These are phyloP conservation scores for Clitarchus hookeri DNA, from an alignment of 2,888 invertebrate species.

Conservation along the genomic window DNA sequence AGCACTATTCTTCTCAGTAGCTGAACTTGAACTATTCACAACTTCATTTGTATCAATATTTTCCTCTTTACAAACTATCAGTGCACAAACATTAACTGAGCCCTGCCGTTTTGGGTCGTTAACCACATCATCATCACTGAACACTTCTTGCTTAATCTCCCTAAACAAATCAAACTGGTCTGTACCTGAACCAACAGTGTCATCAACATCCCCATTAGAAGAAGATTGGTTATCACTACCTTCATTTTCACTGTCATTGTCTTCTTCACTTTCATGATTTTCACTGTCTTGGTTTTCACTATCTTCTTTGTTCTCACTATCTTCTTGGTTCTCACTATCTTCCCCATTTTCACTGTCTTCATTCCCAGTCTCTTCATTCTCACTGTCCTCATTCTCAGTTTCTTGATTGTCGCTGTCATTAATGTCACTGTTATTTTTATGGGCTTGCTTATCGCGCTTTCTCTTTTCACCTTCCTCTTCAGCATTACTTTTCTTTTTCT, in stretches of 20 bases:
- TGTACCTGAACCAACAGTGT: neutral
- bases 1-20: neutral
- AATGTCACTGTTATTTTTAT: neutral
- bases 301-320: slow-evolving; percentile 1
- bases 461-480: slow-evolving; percentile 21
- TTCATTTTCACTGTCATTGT: neutral
- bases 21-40: neutral
- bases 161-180: slow-evolving; percentile 3
- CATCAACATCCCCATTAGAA: slow-evolving; percentile 27
- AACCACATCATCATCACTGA: slow-evolving; percentile 24
- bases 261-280: slow-evolving; percentile 24
- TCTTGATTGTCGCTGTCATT: neutral
- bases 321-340: slow-evolving; percentile 7
- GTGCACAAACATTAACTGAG: neutral
- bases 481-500: slow-evolving; percentile 10
- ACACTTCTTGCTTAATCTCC: slow-evolving; percentile 29
- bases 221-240: neutral
- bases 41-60: slow-evolving; percentile 3
- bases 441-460: neutral
- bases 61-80: neutral
- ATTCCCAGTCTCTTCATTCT: slow-evolving; percentile 19
- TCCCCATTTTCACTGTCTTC: slow-evolving; percentile 12
- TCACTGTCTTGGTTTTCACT: slow-evolving; percentile 10
- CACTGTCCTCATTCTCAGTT: slow-evolving; percentile 23
- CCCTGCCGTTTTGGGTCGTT: neutral